These are phyloP conservation scores for Morus bassanus DNA, from an alignment of 2,797 vertebrate species.

Conservation along the genomic window DNA sequence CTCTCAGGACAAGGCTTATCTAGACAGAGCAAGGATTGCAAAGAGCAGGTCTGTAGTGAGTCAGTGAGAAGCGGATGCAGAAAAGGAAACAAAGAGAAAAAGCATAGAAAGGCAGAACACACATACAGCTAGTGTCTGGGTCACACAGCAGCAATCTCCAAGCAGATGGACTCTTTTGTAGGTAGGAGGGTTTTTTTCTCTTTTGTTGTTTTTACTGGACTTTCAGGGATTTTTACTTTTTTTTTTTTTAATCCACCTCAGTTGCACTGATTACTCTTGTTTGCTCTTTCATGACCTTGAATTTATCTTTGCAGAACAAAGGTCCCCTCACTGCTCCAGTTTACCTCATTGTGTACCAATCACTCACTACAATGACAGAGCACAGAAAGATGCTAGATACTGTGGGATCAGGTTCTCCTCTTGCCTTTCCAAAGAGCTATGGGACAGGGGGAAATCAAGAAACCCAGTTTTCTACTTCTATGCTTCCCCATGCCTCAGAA, in stretches of 20 bases:
- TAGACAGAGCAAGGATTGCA: background rate
- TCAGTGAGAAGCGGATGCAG: background rate
- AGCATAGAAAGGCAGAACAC: background rate
- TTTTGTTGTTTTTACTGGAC: background rate
- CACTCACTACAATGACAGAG: background rate
- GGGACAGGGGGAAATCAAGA: background rate
- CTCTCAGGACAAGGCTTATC: background rate
- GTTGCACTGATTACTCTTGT: background rate
- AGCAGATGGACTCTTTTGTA: background rate
- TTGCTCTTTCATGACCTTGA: background rate
- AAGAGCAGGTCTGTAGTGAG: background rate
- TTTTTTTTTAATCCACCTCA: background rate
- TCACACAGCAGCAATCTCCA: background rate
- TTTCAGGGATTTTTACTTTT: background rate
- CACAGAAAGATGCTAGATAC: background rate
- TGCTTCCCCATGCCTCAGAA: background rate
- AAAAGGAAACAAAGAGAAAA: background rate
- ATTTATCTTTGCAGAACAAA: background rate
- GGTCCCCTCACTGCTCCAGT: background rate
- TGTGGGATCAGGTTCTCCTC: background rate
- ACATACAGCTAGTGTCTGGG: background rate
- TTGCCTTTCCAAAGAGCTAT: background rate
- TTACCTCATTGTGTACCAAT: background rate
- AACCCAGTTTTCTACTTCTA: background rate
- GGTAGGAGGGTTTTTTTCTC: background rate